Percentiles rank a stretch among this genome's conserved stretches.
phyloP scores from a whole-genome alignment of 2,797 vertebrate genomes.

The Erpetoichthys calabaricus region DNA sequence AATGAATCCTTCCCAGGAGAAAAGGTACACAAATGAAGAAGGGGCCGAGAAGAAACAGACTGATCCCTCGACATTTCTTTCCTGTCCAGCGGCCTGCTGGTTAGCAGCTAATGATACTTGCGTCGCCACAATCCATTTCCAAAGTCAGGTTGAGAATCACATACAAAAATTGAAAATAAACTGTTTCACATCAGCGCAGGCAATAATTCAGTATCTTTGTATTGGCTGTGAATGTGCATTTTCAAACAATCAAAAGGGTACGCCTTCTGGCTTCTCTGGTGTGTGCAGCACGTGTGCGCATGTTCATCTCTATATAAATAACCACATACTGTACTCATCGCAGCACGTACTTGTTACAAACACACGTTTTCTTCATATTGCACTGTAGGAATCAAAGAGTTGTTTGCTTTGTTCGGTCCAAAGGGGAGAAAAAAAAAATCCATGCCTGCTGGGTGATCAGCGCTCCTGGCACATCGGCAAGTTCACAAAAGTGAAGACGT shows the following conservation, averaged over 20 bases:
- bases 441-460: slow-evolving; percentile 29
- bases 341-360: not conserved
- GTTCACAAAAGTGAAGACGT: slow-evolving; percentile 96
- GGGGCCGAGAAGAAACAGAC: slow-evolving; percentile 14
- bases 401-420: no score
- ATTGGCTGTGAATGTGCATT: slow-evolving; percentile 14
- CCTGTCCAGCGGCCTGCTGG: slow-evolving; percentile 49
- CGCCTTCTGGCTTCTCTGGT: slow-evolving; percentile 4
- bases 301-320: no score
- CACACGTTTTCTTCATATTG: slow-evolving; percentile 25
- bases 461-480: slow-evolving; percentile 83
- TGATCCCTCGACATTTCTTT: slow-evolving; percentile 22
- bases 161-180: slow-evolving; percentile 29
- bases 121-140: slow-evolving; percentile 37
- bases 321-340: no score
- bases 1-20: slow-evolving; percentile 9
- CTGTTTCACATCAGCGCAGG: slow-evolving; percentile 46
- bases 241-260: slow-evolving; percentile 8
- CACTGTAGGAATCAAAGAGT: slow-evolving; percentile 25
- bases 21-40: not conserved
- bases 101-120: slow-evolving; percentile 68
- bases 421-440: no score
- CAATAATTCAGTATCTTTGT: slow-evolving; percentile 30
- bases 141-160: slow-evolving; percentile 40
- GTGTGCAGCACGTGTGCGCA: slow-evolving; percentile 7